These are phyloP conservation scores for Drosophila bifasciata DNA, from an alignment of 1,140 invertebrate species.

Conservation along the genomic window DNA sequence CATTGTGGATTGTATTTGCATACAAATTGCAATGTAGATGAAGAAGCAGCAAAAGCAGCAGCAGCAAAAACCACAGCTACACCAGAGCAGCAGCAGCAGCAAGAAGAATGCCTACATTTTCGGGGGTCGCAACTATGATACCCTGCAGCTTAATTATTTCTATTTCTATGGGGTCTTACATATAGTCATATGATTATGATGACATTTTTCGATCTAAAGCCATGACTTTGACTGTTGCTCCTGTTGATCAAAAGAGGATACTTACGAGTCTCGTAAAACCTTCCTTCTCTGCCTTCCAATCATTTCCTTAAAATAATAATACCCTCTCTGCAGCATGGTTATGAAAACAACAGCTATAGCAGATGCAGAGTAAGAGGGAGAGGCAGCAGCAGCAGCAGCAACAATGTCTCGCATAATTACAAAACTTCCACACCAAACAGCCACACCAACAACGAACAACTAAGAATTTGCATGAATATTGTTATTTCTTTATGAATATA, in stretches of 20 bases:
- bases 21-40: constrained; percentile 79
- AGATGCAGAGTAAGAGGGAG: constrained; percentile 66
- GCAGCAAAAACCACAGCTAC: constrained; percentile 24
- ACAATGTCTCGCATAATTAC: constrained; percentile 71
- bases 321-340: not conserved
- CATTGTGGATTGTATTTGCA: constrained; percentile 77
- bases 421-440: constrained; percentile 35
- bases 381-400: constrained; percentile 38
- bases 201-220: no score
- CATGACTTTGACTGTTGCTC: no score
- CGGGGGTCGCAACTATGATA: no score
- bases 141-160: no score
- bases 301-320: no score
- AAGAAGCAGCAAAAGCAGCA: constrained; percentile 63
- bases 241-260: no score
- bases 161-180: no score
- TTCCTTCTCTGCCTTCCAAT: no score
- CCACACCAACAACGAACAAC: constrained; percentile 36
- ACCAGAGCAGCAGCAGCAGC: constrained; percentile 33
- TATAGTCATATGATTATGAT: no score
- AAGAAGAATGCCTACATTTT: constrained; percentile 8
- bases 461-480: constrained; percentile 21
- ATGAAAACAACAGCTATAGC: constrained; percentile 17
- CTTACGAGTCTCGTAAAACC: no score
- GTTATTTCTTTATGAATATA: constrained; percentile 5